phyloP scores from a whole-genome alignment of 2,113 vertebrate species.

The Athene cunicularia region DNA sequence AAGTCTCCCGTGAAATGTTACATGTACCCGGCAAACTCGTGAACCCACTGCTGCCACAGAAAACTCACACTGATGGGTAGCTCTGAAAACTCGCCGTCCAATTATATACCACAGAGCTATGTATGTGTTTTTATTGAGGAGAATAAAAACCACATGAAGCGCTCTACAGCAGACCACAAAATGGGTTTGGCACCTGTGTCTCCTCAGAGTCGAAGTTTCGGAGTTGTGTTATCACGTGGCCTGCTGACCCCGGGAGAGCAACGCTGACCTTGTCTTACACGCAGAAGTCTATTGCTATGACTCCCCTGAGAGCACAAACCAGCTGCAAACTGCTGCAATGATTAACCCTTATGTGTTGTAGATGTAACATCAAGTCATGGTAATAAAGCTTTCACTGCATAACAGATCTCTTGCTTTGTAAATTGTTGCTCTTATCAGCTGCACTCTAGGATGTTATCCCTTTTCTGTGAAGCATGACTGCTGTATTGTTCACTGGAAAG shows the following conservation, averaged over 20 bases:
- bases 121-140: neutral
- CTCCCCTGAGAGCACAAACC: conserved; percentile 65
- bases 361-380: conserved; percentile 63
- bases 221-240: conserved; percentile 54
- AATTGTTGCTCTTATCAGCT: conserved; percentile 69
- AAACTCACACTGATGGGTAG: conserved; percentile 2
- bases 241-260: conserved; percentile 63
- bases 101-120: conserved; percentile 24
- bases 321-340: conserved; percentile 71
- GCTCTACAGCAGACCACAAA: conserved; percentile 34
- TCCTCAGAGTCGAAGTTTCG: conserved; percentile 40
- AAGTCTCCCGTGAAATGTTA: conserved; percentile 75
- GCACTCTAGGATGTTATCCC: conserved; percentile 48
- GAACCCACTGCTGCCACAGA: neutral
- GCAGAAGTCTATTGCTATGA: conserved; percentile 68
- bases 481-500: conserved; percentile 3
- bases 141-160: conserved; percentile 49
- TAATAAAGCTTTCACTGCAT: conserved; percentile 71
- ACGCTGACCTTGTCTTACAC: conserved; percentile 62
- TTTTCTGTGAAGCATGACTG: conserved; percentile 63
- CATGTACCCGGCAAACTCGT: neutral
- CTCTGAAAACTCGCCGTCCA: conserved; percentile 41
- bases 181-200: conserved; percentile 60
- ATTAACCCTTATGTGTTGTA: conserved; percentile 77
- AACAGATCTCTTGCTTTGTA: conserved; percentile 65